Evolutionary conservation across 2,888 invertebrate genomes (phyloP).

Genomic region (Dyspetes luteomarginatus): DNA sequence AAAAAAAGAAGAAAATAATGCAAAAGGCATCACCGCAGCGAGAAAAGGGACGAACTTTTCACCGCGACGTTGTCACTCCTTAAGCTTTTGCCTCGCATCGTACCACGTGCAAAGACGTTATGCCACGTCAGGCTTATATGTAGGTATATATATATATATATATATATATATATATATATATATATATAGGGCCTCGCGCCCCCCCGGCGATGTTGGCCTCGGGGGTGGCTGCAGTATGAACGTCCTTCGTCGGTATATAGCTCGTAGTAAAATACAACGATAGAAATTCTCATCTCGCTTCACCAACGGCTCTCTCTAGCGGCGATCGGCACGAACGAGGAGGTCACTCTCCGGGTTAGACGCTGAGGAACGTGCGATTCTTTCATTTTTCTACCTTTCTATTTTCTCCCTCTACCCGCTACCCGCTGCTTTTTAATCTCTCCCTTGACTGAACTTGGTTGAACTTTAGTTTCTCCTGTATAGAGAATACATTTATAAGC

Average conservation of each 20-base stretch:
- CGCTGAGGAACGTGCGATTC: conserved; percentile 44
- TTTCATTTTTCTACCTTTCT: background rate
- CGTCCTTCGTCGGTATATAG: conserved; percentile 29
- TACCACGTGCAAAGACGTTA: conserved; percentile 49
- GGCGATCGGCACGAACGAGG: conserved; percentile 46
- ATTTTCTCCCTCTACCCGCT: background rate
- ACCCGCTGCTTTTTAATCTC: background rate
- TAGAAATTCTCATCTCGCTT: conserved; percentile 59
- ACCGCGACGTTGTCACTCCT: conserved; percentile 1
- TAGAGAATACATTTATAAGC: background rate
- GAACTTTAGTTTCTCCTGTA: background rate
- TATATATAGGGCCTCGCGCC: conserved; percentile 9
- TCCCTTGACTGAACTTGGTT: background rate
- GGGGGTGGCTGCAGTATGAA: conserved; percentile 71
- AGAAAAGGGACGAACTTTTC: conserved; percentile 11
- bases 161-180: background rate
- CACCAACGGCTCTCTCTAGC: conserved; percentile 20
- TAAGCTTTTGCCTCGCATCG: conserved; percentile 8
- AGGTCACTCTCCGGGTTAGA: conserved; percentile 48
- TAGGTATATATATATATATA: background rate
- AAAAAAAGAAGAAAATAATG: background rate
- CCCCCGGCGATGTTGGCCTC: conserved; percentile 36
- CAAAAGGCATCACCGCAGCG: conserved; percentile 6
- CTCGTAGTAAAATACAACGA: conserved; percentile 51
- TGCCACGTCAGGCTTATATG: background rate